A percentile compares a stretch with the other conserved stretches of the same genome.
Conservation (phyloP, 2,797 vertebrate genomes). For the Tenualosa ilisha region DNA sequence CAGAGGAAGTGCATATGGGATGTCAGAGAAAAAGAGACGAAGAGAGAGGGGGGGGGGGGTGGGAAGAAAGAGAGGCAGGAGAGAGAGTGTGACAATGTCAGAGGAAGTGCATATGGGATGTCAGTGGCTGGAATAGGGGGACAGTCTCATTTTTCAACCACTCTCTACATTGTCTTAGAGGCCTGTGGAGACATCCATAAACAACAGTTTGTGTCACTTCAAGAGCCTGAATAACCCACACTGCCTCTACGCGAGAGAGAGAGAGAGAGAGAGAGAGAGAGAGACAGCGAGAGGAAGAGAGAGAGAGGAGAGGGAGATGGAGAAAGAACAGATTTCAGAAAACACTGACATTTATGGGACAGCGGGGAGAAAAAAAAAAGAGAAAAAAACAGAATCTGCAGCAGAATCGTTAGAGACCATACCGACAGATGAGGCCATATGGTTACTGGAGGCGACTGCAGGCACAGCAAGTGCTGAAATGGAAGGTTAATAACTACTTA, state of each 20-base stretch:
- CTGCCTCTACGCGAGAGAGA: conserved; percentile 29
- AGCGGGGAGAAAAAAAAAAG: neutral
- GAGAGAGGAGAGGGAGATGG: conserved; percentile 9
- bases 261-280: neutral
- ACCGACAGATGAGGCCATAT: conserved; percentile 33
- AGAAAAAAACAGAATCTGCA: neutral
- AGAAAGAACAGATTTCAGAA: conserved; percentile 15
- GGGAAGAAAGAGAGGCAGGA: neutral
- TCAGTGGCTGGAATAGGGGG: neutral
- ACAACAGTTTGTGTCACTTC: conserved; percentile 23
- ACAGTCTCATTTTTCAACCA: conserved; percentile 22
- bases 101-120: neutral
- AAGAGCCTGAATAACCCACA: conserved; percentile 26
- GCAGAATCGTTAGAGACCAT: conserved; percentile 20
- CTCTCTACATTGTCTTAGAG: conserved; percentile 22
- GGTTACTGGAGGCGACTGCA: neutral
- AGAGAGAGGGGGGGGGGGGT: conserved; percentile 19
- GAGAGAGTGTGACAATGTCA: neutral
- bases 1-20: neutral
- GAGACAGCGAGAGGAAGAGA: neutral
- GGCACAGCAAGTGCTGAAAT: neutral
- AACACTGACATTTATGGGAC: conserved; percentile 39
- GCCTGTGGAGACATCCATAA: conserved; percentile 31
- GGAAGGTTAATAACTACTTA: conserved; percentile 27
- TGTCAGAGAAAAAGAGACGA: neutral